Evolutionary conservation across 2,888 invertebrate species (phyloP).

Genomic region (Mesorhabditis spiculigera): DNA sequence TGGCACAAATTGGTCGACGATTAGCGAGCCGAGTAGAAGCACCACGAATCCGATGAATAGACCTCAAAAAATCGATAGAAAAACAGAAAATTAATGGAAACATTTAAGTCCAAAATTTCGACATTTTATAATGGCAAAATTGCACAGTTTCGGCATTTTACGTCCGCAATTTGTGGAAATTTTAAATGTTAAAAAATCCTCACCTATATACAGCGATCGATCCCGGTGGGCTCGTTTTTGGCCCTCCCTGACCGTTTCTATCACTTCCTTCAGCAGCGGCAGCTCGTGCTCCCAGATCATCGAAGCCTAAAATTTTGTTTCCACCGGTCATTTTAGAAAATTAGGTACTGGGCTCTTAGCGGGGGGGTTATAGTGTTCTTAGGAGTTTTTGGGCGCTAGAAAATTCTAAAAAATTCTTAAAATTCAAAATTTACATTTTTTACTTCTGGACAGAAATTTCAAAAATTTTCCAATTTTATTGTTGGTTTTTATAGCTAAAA

Average conservation of each 20-base stretch:
- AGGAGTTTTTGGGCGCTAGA: conserved; percentile 12
- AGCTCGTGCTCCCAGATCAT: conserved; percentile 33
- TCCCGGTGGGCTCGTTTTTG: conserved; percentile 39
- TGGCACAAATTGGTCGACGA: conserved; percentile 19
- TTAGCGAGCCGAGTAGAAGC: conserved; percentile 25
- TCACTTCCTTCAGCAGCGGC: conserved; percentile 37
- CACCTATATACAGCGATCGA: neutral
- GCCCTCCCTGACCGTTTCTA: conserved; percentile 48
- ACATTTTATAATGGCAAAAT: no score
- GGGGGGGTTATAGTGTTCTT: no score
- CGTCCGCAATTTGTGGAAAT: no score
- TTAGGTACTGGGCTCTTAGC: no score
- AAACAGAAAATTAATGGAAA: no score
- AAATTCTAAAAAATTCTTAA: conserved; percentile 9
- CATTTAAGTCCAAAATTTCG: no score
- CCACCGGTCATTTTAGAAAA: no score
- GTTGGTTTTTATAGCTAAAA: conserved; percentile 8
- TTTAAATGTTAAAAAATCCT: neutral
- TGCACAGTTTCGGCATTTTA: no score
- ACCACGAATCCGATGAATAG: conserved; percentile 19
- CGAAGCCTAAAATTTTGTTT: conserved; percentile 18
- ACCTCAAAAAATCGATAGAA: neutral
- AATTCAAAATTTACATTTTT: neutral
- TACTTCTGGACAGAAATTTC: neutral
- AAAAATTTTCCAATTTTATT: conserved; percentile 3